Evolutionary conservation across 2,113 vertebrate species (phyloP), one percentile per base, ranked within the genome.

Genomic region (Rana temporaria): DNA sequence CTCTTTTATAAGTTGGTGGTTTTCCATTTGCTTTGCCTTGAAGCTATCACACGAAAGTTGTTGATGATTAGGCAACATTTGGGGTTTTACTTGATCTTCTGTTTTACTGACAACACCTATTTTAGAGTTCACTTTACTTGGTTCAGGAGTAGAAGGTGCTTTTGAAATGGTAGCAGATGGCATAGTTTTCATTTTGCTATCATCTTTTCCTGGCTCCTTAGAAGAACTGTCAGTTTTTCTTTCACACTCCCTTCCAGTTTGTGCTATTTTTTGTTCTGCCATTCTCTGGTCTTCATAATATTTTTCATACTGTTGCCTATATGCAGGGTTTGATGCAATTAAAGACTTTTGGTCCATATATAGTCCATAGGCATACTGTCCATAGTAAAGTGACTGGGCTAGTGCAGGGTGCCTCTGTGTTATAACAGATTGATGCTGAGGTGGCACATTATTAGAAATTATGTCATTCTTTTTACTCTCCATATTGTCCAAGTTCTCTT

Each of bases 311-410:
- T 94, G 95, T 83, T 95, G 94, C 38, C 95, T 93, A 72, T 96
- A 96, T 85, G 92, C 90, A 55, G 92, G 91, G 77, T 95, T 97
- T 78, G 95, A 94, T 26, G 95, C 93, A 92, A 99, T 92, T 85
- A 99, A 87, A 20, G 97, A 93, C 87, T 99, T 99, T 91, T 98
- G 98, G 91, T 99, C 97, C 95, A 98, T 94, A 77, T 98, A 96
- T 18, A 98, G 93, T 76, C 97, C 96, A n/a, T 98, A 95, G 26
- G 97, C 95, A 85, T 99, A 99, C 85, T 99, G 98, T 84, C 98
- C 98, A 4, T 99, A 99, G 88, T 98, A 99, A 86, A 99, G 94
- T 16, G 98, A 99, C 93, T 99, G 98, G 73, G 97, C 96, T 88
- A 99, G 93, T 68, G 97, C 96, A 14, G 97, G 98, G 85, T 99